Evolutionary conservation across 2,888 invertebrate genomes (phyloP).

Genomic region (Lepas anatifera): DNA sequence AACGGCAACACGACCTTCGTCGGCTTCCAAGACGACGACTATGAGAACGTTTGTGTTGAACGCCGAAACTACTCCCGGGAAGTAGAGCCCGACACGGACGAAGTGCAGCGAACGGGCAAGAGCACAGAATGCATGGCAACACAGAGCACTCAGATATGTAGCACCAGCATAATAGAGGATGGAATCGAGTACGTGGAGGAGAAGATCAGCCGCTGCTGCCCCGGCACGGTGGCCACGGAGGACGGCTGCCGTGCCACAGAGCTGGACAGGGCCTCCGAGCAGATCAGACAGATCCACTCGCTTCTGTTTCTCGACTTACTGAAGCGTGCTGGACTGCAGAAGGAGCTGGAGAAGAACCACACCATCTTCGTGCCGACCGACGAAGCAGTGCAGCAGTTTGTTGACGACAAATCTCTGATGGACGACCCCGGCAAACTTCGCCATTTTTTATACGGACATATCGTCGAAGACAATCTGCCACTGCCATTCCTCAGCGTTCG

Average conservation of each 20-base stretch:
- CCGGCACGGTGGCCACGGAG: not conserved
- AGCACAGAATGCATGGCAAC: not conserved
- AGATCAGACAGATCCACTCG: not conserved
- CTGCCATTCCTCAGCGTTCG: not conserved
- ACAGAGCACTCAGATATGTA: not conserved
- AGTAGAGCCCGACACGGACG: not conserved
- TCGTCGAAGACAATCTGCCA: not conserved
- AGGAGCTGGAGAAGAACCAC: not conserved
- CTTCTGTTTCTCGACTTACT: not conserved
- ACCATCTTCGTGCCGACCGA: not conserved
- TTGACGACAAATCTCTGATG: not conserved
- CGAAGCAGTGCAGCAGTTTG: not conserved
- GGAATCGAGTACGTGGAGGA: not conserved
- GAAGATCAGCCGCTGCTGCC: not conserved
- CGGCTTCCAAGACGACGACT: not conserved
- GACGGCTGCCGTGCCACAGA: not conserved
- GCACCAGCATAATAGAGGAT: not conserved
- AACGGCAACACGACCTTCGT: not conserved
- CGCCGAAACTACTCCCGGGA: not conserved
- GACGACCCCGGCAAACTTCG: too few relatives aligned
- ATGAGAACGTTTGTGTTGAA: not conserved
- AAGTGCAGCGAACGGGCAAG: not conserved
- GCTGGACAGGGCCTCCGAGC: not conserved
- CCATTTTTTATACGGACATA: too few relatives aligned
- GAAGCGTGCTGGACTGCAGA: not conserved